Evolutionary conservation across 1,140 invertebrate genomes (phyloP).

Genomic region (Drosophila yakuba): DNA sequence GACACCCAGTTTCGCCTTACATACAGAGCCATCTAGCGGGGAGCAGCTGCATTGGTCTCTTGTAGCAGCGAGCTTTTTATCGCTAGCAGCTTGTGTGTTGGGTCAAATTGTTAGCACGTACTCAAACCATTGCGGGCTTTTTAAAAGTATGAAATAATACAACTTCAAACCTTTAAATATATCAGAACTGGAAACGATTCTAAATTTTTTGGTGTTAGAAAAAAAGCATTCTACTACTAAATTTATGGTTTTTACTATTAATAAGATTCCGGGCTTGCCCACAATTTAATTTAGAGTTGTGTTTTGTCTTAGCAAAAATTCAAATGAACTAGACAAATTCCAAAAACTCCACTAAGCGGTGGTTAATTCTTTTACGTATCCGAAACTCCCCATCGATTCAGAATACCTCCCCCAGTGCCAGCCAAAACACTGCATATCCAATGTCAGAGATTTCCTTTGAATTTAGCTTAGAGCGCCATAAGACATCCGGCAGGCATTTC

Average conservation of each 20-base stretch:
- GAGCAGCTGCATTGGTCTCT: no score
- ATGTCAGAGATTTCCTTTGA: slow-evolving; percentile 69
- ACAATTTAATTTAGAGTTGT: no score
- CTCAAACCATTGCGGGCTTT: neutral
- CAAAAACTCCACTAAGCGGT: neutral
- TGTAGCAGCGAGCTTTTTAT: slow-evolving; percentile 7
- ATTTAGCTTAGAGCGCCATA: slow-evolving; percentile 64
- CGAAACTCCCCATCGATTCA: slow-evolving; percentile 3
- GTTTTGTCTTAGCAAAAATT: no score
- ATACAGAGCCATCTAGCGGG: neutral
- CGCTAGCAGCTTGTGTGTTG: no score
- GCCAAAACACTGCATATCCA: slow-evolving; percentile 46
- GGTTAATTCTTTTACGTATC: neutral
- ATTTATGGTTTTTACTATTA: no score
- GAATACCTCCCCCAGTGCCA: slow-evolving; percentile 5
- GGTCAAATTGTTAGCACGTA: neutral
- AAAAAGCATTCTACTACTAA: no score
- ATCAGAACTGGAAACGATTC: no score
- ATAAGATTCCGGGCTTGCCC: no score
- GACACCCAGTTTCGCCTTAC: neutral
- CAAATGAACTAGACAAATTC: neutral
- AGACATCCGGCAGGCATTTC: slow-evolving; percentile 64
- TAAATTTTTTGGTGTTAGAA: no score
- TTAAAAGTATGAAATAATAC: no score
- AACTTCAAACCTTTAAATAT: no score